A percentile compares a stretch with the other conserved stretches of the same genome.
phyloP scores from a whole-genome alignment of 1,140 invertebrate species.

The Drosophila funebris region DNA sequence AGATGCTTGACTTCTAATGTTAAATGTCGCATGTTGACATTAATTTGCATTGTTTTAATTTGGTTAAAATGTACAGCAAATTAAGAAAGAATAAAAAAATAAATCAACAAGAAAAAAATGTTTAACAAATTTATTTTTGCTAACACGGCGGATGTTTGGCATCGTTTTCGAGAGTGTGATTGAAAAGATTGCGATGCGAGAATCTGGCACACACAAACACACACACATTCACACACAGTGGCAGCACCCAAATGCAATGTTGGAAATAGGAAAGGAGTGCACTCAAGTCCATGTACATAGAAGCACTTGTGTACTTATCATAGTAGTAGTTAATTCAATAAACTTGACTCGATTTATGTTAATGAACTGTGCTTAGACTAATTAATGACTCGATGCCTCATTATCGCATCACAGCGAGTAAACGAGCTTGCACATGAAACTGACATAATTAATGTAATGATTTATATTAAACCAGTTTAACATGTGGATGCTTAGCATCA shows the following conservation, averaged over 20 bases:
- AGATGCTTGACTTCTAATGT: slow-evolving; percentile 66
- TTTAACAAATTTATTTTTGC: slow-evolving; percentile 34
- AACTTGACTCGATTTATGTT: slow-evolving; percentile 17
- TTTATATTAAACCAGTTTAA: slow-evolving; percentile 33
- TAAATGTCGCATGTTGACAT: slow-evolving; percentile 67
- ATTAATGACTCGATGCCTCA: slow-evolving; percentile 9
- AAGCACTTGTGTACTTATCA: background rate
- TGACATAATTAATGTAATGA: slow-evolving; percentile 50
- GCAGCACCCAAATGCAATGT: background rate
- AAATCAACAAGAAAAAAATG: slow-evolving; percentile 1
- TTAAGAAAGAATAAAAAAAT: background rate
- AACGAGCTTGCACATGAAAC: slow-evolving; percentile 38
- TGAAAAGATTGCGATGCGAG: slow-evolving; percentile 34
- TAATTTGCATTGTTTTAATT: slow-evolving; percentile 75
- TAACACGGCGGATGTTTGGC: slow-evolving; percentile 67
- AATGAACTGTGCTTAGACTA: slow-evolving; percentile 15
- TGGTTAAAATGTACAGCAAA: slow-evolving; percentile 14
- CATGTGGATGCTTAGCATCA: slow-evolving; percentile 9
- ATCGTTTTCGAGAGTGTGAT: slow-evolving; percentile 48
- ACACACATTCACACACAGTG: slow-evolving; percentile 1
- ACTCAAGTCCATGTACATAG: background rate
- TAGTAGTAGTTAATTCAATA: background rate
- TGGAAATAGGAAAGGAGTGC: slow-evolving; percentile 1
- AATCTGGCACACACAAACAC: slow-evolving; percentile 55
- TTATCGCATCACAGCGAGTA: slow-evolving; percentile 9